Base-by-base conservation (phyloP, 2,113 vertebrate species). In the Clarias gariepinus region DNA sequence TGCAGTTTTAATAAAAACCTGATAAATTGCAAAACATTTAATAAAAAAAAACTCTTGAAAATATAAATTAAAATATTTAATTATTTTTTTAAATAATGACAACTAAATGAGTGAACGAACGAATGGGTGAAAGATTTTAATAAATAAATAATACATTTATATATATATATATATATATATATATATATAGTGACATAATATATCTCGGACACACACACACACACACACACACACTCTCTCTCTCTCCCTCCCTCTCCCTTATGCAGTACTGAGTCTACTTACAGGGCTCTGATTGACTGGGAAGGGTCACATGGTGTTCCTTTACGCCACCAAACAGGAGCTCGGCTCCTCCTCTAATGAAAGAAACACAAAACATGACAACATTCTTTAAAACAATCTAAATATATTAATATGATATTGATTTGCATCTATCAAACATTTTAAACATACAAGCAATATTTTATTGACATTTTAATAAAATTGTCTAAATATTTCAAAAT, bases 251-350 rank as follows among this genome's bases (percentile, higher is more conserved):
- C n/a, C 6, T 28, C 30, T 21, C 69, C 8, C 47, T 47, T 21
- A 52, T 52, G 18, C 36, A 76, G 21, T 47, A 23, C 69, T 23
- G 71, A n/a, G 11, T 15, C 90, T 96, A 99, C 98, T 99, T 94
- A 99, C 98, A 99, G 86, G 97, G 96, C 81, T 95, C 94, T 63
- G 96, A 92, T 78, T 96, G 97, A 93, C 89, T 93, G n/a, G 98
- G 97, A 89, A 99, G 94, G 83, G 94, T 96, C 95, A 99, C 95
- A 60, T 96, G 95, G 93, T 99, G 97, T 82, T 97, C 95, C 94
- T 96, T 98, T n/a, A 97, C 91, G 4, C 98, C 97, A 69, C 96
- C 92, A 78, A 99, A 98, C 84, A 99, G 95, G 88, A 99, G 95
- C 89, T 99, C 98, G 3, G 97, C 98, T 85, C 98, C 98, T 61